Conservation (phyloP, 2,797 vertebrate genomes). For the Tarsius wallacei region DNA sequence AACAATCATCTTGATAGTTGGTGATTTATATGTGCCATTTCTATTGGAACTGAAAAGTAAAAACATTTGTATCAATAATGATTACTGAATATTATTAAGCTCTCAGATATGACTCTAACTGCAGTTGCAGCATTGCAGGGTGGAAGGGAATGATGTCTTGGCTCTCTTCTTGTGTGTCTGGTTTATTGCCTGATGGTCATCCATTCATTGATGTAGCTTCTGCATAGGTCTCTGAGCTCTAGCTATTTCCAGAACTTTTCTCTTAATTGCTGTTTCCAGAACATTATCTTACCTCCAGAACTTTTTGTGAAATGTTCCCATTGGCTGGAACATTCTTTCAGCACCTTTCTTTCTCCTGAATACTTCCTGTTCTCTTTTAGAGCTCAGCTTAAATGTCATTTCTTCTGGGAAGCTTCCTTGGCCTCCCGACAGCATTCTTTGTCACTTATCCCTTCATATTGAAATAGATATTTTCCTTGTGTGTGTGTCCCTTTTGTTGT, state of each 20-base stretch:
- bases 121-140: neutral
- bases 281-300: neutral
- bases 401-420: neutral
- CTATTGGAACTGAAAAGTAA: conserved; percentile 69
- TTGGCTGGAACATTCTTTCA: neutral
- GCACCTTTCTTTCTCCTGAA: neutral
- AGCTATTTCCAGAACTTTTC: neutral
- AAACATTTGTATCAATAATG: conserved; percentile 77
- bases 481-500: neutral
- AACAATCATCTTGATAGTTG: conserved; percentile 68
- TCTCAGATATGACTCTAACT: neutral
- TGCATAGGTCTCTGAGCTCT: neutral
- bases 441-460: neutral
- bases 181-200: neutral
- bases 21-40: conserved; percentile 68
- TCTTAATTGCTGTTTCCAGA: neutral
- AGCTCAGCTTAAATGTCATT: neutral
- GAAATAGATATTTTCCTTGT: neutral
- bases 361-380: neutral
- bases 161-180: neutral
- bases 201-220: neutral
- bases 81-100: conserved; percentile 50
- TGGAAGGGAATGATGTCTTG: neutral
- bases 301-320: neutral
- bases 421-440: neutral